Evolutionary conservation across 1,140 invertebrate species (phyloP).

Genomic region (Aphaenogaster rudis): DNA sequence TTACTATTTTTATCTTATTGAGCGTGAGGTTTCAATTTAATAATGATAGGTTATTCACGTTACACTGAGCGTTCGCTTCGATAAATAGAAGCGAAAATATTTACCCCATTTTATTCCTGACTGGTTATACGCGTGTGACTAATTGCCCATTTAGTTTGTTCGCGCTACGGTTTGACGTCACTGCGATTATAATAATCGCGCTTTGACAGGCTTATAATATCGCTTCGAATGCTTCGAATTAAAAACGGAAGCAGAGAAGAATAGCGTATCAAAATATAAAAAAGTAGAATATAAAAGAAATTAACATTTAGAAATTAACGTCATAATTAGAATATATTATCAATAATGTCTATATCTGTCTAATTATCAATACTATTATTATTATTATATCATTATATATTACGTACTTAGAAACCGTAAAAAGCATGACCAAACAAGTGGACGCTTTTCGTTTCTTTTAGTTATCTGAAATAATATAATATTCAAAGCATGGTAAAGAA

Average conservation of each 20-base stretch:
- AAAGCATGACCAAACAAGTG: background rate
- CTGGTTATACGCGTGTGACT: background rate
- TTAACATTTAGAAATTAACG: background rate
- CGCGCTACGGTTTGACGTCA: background rate
- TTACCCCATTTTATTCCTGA: slow-evolving; percentile 2
- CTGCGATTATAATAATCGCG: background rate
- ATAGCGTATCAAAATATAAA: background rate
- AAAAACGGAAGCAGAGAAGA: background rate
- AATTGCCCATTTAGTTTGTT: slow-evolving; percentile 42
- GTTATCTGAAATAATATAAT: background rate
- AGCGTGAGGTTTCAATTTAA: background rate
- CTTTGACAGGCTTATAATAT: slow-evolving; percentile 18
- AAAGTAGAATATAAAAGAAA: background rate
- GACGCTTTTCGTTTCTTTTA: background rate
- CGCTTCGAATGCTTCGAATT: background rate
- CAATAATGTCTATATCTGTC: background rate
- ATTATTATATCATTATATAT: background rate
- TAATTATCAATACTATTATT: background rate
- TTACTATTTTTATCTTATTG: slow-evolving; percentile 37
- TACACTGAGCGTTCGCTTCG: background rate
- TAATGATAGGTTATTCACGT: background rate
- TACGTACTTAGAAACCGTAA: background rate
- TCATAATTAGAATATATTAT: slow-evolving; percentile 26
- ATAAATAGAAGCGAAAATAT: slow-evolving; percentile 14
- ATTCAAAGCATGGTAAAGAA: background rate